Percentiles rank a stretch among this genome's conserved stretches.
phyloP scores from a whole-genome alignment of 2,797 vertebrate genomes.

The Pseudochromis fuscus region DNA sequence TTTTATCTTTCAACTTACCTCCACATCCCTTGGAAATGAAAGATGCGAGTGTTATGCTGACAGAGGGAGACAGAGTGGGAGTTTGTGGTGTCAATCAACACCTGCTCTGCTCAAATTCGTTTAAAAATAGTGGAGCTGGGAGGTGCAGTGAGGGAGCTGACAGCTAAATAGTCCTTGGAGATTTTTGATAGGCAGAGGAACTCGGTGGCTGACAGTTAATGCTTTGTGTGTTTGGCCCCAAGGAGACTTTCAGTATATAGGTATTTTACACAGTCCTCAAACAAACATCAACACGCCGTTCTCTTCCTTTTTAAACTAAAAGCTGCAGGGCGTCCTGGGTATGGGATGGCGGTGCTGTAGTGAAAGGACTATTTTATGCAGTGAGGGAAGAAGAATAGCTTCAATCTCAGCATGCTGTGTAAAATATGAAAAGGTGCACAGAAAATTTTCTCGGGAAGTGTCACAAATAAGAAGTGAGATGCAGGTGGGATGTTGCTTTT shows the following conservation, averaged over 20 bases:
- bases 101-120: conserved; percentile 80
- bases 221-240: conserved; percentile 80
- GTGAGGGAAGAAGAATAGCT: conserved; percentile 55
- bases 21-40: conserved; percentile 63
- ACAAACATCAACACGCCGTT: conserved; percentile 75
- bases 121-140: conserved; percentile 82
- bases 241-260: conserved; percentile 76
- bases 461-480: conserved; percentile 37
- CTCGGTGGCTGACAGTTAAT: conserved; percentile 79
- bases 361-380: conserved; percentile 56
- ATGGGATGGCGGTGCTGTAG: conserved; percentile 39
- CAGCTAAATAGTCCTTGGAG: conserved; percentile 86
- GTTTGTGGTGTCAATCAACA: conserved; percentile 83
- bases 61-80: conserved; percentile 71
- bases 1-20: conserved; percentile 68
- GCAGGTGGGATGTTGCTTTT: conserved; percentile 32
- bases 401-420: conserved; percentile 50
- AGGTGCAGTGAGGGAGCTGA: conserved; percentile 75
- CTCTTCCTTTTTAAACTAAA: conserved; percentile 63
- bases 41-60: conserved; percentile 62
- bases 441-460: conserved; percentile 29
- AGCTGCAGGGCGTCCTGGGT: conserved; percentile 64
- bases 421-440: conserved; percentile 44
- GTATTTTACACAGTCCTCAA: conserved; percentile 76
- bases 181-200: conserved; percentile 83